Evolutionary conservation across 2,797 vertebrate species (phyloP).

Genomic region (Lutjanus argentimaculatus): DNA sequence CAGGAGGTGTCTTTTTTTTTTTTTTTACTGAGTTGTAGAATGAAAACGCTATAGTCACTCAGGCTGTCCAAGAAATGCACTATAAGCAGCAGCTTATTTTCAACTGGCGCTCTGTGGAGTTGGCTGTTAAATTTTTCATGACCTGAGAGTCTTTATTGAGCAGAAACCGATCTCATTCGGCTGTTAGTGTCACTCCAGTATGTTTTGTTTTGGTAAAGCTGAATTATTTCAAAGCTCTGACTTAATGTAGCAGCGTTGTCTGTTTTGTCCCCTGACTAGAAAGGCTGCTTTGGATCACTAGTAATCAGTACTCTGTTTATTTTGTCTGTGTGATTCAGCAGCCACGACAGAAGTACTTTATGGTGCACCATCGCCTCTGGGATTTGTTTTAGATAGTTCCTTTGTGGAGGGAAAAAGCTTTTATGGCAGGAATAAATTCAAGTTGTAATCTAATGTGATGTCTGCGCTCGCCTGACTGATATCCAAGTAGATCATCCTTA

Average conservation of each 20-base stretch:
- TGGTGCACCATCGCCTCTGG: conserved; percentile 14
- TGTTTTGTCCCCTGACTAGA: conserved; percentile 29
- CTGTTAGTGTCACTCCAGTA: conserved; percentile 43
- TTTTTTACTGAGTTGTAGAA: conserved; percentile 49
- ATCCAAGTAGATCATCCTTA: conserved; percentile 13
- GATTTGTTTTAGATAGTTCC: conserved; percentile 29
- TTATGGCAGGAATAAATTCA: conserved; percentile 14
- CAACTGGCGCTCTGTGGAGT: conserved; percentile 47
- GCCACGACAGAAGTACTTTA: conserved; percentile 8
- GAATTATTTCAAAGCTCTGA: conserved; percentile 42
- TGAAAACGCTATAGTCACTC: conserved; percentile 53
- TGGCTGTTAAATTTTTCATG: conserved; percentile 72
- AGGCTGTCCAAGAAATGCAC: conserved; percentile 60
- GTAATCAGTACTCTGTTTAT: conserved; percentile 37
- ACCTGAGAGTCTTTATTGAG: conserved; percentile 70
- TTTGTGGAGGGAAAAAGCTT: conserved; percentile 12
- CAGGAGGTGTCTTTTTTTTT: conserved; percentile 18
- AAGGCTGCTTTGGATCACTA: conserved; percentile 22
- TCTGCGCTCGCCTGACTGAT: conserved; percentile 8
- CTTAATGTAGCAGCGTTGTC: conserved; percentile 17
- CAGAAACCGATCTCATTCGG: conserved; percentile 69
- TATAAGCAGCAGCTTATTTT: conserved; percentile 65
- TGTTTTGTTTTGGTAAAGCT: conserved; percentile 56
- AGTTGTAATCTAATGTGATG: conserved; percentile 11
- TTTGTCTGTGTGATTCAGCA: conserved; percentile 19